Base-by-base conservation (phyloP, 1,140 invertebrate genomes). In the Temnothorax nylanderi region DNA sequence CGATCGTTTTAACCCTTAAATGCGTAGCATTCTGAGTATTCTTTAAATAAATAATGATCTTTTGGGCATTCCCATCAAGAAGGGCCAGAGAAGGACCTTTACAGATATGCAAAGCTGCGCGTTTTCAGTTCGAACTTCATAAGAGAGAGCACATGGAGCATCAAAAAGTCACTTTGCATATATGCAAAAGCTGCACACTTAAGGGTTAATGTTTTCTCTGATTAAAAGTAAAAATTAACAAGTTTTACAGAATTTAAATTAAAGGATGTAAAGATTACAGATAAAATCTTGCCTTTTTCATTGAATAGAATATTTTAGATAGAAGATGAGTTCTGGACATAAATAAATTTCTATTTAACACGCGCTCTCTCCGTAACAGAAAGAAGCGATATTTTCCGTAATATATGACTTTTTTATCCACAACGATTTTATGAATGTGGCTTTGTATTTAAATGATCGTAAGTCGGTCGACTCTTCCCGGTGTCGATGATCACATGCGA, bases 391-490 rank as follows among this genome's bases (percentile, higher is more conserved):
- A 26, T 10, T 64, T 47, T 47, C 8, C n/a, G 13, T 32, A 51
- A 16, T 18, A 16, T 18, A 16, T 26, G 13, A 13, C 13, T 5
- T 65, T 80, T 62, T 34, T 18, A 18, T 32, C 16, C 1, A 67
- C 18, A 34, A 49, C 13, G n/a, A 51, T 80, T 80, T 67, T 51
- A 49, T 47, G 10, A 67, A 67, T 26, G 32, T 21, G 64, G 18
- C 62, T 80, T 80, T 80, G 32, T 80, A 80, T 80, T 80, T 80
- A 80, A 47, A 80, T 54, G 44, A 81, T 65, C 44, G 16, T 44
- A 62, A 86, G 65, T 78, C 58, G 76, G 44, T 21, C 44, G 60
- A 51, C 32, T 80, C 69, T 87, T 65, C 13, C 37, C 74, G n/a
- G 34, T 54, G 16, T 51, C 34, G 11, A 49, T 78, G 58, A 69